Percentiles rank a stretch among this genome's conserved stretches.
Conservation (phyloP, 2,888 invertebrate genomes). For the Microctonus hyperodae region DNA sequence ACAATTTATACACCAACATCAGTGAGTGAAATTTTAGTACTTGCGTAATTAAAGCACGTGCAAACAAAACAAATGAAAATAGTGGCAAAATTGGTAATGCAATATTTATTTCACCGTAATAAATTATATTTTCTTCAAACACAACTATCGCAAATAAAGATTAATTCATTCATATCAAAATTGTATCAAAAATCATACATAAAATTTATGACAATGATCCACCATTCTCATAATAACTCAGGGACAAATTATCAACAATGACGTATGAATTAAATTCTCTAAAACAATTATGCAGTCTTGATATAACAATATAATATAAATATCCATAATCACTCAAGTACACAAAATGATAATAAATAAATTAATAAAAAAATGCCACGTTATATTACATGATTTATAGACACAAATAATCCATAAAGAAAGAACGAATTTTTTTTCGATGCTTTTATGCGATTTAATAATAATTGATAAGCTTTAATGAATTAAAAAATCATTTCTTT, state of each 20-base stretch:
- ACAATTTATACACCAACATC: conserved; percentile 1
- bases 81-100: background rate
- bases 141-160: background rate
- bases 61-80: conserved; percentile 28
- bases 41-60: conserved; percentile 61
- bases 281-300: background rate
- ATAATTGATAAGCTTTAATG: background rate
- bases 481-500: background rate
- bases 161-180: background rate
- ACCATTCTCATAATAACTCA: background rate
- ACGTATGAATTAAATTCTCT: background rate
- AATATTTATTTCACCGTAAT: no score
- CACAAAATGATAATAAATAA: background rate
- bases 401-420: no score
- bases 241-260: background rate
- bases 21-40: conserved; percentile 34
- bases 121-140: conserved; percentile 10
- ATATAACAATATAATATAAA: background rate
- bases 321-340: background rate
- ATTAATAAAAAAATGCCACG: background rate
- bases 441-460: background rate
- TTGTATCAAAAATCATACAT: background rate
- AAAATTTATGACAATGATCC: conserved; percentile 17
- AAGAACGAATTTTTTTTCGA: background rate
- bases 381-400: background rate